phyloP scores from a whole-genome alignment of 2,113 vertebrate genomes.

The Sturnus vulgaris region DNA sequence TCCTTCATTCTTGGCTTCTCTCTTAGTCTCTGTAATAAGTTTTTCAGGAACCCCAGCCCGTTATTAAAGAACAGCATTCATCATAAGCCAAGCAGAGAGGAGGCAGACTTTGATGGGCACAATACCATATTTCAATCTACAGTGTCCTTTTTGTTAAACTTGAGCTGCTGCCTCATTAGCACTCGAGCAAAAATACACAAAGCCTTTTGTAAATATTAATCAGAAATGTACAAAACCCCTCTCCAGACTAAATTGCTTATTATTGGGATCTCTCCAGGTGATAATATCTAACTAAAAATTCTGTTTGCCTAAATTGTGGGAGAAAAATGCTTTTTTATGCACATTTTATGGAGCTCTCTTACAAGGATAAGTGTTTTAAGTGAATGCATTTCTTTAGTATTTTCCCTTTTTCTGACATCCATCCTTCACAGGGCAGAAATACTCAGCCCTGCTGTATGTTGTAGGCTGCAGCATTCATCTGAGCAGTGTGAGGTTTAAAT shows the following conservation, averaged over 20 bases:
- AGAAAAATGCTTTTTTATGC: slow-evolving; percentile 55
- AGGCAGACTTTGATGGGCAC: slow-evolving; percentile 82
- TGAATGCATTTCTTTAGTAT: slow-evolving; percentile 5
- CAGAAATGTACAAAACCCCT: slow-evolving; percentile 55
- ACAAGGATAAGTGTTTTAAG: slow-evolving; percentile 29
- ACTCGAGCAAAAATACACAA: slow-evolving; percentile 68
- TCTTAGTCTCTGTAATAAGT: slow-evolving; percentile 83
- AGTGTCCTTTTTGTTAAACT: slow-evolving; percentile 89
- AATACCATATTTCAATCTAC: slow-evolving; percentile 85
- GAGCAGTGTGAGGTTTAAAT: slow-evolving; percentile 36
- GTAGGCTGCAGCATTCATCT: slow-evolving; percentile 48
- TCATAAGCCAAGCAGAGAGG: slow-evolving; percentile 86
- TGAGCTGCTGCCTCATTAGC: slow-evolving; percentile 64
- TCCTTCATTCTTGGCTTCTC: slow-evolving; percentile 82
- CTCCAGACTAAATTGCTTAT: slow-evolving; percentile 64
- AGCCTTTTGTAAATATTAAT: slow-evolving; percentile 78
- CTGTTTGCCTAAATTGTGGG: slow-evolving; percentile 61
- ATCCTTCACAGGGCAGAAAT: not conserved
- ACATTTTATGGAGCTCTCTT: not conserved
- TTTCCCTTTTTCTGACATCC: not conserved
- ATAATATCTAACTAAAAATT: slow-evolving; percentile 59
- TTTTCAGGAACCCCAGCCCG: slow-evolving; percentile 83
- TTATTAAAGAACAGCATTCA: slow-evolving; percentile 92
- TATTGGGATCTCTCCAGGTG: slow-evolving; percentile 68
- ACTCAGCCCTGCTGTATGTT: not conserved